Conservation (phyloP, 2,888 invertebrate genomes). For the Chrysina gloriosa region DNA sequence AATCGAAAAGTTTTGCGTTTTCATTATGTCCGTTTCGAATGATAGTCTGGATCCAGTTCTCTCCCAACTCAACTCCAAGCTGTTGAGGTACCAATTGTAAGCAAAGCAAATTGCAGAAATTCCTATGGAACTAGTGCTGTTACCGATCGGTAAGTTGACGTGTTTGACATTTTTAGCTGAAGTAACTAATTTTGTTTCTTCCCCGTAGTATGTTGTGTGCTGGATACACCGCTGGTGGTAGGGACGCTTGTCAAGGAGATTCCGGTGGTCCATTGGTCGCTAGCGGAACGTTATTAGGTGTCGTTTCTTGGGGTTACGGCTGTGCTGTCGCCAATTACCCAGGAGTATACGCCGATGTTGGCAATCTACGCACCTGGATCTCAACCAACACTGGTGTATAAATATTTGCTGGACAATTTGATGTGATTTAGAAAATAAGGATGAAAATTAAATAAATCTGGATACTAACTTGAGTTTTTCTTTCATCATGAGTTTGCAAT, state of each 20-base stretch:
- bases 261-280: conserved; percentile 38
- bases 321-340: conserved; percentile 17
- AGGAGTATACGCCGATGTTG: conserved; percentile 24
- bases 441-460: neutral
- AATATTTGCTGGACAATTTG: neutral
- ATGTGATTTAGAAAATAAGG: too few relatives aligned
- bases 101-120: conserved; percentile 43
- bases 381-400: neutral
- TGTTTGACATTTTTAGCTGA: neutral
- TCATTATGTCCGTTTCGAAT: neutral
- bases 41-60: conserved; percentile 21
- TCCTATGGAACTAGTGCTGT: conserved; percentile 43
- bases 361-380: conserved; percentile 26
- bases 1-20: too few relatives aligned
- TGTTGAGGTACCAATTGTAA: conserved; percentile 44
- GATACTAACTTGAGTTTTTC: too few relatives aligned
- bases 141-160: conserved; percentile 53
- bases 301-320: conserved; percentile 37
- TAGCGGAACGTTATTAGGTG: conserved; percentile 20
- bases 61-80: conserved; percentile 43
- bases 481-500: too few relatives aligned
- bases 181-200: too few relatives aligned
- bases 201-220: conserved; percentile 72
- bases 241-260: conserved; percentile 68
- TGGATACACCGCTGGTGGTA: conserved; percentile 66